Evolutionary conservation across 2,888 invertebrate genomes (phyloP).

Genomic region (Micoletzkya japonica): DNA sequence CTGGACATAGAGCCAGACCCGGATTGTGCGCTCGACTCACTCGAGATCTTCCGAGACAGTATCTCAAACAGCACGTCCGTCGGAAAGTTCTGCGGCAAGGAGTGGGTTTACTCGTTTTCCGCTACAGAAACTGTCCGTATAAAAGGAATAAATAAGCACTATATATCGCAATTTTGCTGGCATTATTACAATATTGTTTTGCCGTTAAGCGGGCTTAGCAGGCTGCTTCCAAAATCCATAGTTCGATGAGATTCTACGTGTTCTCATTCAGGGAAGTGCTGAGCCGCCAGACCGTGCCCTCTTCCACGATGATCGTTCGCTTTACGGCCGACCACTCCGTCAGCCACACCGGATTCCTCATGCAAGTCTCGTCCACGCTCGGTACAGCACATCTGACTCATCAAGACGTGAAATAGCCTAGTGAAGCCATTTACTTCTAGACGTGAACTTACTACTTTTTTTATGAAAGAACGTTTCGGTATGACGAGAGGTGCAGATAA

Average conservation of each 20-base stretch:
- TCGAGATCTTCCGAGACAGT: constrained; percentile 52
- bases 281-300: too few species aligned
- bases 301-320: constrained; percentile 41
- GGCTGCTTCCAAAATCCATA: too few species aligned
- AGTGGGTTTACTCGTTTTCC: constrained; percentile 1
- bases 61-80: constrained; percentile 30
- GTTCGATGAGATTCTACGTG: too few species aligned
- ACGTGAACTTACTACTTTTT: too few species aligned
- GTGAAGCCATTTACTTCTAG: too few species aligned
- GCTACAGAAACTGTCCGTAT: constrained; percentile 1
- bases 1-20: constrained; percentile 44
- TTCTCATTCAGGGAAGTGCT: too few species aligned
- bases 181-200: too few species aligned
- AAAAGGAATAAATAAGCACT: neutral
- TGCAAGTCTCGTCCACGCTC: constrained; percentile 51
- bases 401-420: too few species aligned
- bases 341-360: constrained; percentile 49
- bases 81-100: constrained; percentile 50
- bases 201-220: too few species aligned
- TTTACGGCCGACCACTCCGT: constrained; percentile 51
- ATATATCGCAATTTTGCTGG: too few species aligned
- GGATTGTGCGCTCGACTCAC: constrained; percentile 50
- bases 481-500: neutral
- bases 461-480: neutral
- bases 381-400: constrained; percentile 21